These are phyloP conservation scores for Borostomias antarcticus DNA, from an alignment of 2,797 vertebrate genomes.

Conservation along the genomic window DNA sequence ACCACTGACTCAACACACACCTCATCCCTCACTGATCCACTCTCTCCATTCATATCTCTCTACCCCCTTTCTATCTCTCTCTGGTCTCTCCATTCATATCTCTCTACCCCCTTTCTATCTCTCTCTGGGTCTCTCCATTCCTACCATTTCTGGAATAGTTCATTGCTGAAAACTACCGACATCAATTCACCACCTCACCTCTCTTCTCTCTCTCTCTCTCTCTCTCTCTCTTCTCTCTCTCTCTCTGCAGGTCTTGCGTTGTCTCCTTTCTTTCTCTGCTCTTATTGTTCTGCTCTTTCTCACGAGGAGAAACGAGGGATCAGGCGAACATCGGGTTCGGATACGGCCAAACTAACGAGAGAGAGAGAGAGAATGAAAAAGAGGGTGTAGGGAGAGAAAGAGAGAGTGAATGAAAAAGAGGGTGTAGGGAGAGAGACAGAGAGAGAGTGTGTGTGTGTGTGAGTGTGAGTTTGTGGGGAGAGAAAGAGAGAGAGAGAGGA, in stretches of 20 bases:
- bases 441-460: too few species aligned
- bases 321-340: background rate
- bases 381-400: too few species aligned
- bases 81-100: constrained; percentile 29
- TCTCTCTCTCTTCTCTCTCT: constrained; percentile 25
- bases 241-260: constrained; percentile 20
- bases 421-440: background rate
- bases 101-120: constrained; percentile 25
- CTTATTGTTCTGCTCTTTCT: background rate
- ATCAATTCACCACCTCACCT: constrained; percentile 13
- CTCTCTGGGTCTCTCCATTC: constrained; percentile 19
- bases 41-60: constrained; percentile 12
- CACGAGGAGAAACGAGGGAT: background rate
- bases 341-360: constrained; percentile 3
- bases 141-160: constrained; percentile 15
- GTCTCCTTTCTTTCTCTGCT: background rate
- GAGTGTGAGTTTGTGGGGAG: too few species aligned
- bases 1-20: constrained; percentile 24
- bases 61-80: constrained; percentile 19
- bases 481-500: background rate
- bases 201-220: constrained; percentile 33
- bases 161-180: background rate
- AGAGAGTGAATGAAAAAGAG: background rate
- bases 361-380: background rate
- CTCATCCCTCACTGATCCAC: constrained; percentile 20